phyloP scores from a whole-genome alignment of 2,113 vertebrate genomes.

The Ptychochromis oligacanthus region DNA sequence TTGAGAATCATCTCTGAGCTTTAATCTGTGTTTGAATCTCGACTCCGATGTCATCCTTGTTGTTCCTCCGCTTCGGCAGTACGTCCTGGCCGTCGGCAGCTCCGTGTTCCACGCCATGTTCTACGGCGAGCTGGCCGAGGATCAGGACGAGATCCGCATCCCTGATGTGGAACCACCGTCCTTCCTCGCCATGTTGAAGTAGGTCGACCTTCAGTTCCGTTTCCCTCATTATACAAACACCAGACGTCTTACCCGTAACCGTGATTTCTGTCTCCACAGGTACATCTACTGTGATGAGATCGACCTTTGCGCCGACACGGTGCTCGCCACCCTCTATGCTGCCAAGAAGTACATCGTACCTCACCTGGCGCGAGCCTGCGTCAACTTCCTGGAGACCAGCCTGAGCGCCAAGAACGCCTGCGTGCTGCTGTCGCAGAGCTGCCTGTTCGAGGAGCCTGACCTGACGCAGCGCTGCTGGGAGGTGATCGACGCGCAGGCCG shows the following conservation, averaged over 20 bases:
- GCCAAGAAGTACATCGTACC: constrained; percentile 99
- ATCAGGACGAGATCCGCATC: constrained; percentile 97
- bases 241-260: not conserved
- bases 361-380: constrained; percentile 94
- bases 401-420: constrained; percentile 98
- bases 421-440: constrained; percentile 97
- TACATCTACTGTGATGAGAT: constrained; percentile 99
- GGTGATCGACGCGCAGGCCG: constrained; percentile 97
- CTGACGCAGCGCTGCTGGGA: constrained; percentile 98
- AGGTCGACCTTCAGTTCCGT: constrained; percentile 45
- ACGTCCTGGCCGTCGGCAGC: constrained; percentile 97
- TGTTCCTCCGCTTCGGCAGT: constrained; percentile 73
- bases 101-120: constrained; percentile 99
- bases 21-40: not conserved
- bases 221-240: not conserved
- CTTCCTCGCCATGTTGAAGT: constrained; percentile 98
- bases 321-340: constrained; percentile 96
- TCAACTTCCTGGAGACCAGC: constrained; percentile 96
- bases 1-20: not conserved
- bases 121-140: constrained; percentile 97
- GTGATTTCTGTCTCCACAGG: constrained; percentile 67
- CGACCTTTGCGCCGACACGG: constrained; percentile 94
- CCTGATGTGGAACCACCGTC: constrained; percentile 97
- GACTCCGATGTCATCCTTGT: not conserved
- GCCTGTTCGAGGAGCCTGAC: constrained; percentile 96